Evolutionary conservation across 2,113 vertebrate genomes (phyloP), one percentile per base, ranked within the genome.

Genomic region (Odontophorus gujanensis): DNA sequence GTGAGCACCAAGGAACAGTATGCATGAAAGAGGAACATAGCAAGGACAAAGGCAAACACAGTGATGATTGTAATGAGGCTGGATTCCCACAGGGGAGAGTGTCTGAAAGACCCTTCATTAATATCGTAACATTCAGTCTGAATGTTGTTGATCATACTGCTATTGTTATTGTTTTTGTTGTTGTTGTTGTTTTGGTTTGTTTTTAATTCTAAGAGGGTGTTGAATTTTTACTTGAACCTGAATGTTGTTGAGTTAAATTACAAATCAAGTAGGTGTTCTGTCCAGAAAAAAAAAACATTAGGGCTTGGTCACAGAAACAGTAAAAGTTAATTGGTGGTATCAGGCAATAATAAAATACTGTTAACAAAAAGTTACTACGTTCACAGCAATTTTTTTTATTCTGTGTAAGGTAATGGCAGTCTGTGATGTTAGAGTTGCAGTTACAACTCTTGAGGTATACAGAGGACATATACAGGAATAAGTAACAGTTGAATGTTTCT

Each of bases 21-120:
- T 82, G 47, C 62, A 34, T 81, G 68, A 87, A 89, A 81, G n/a
- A 69, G 73, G 63, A 85, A 28, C 32, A 55, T 62, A 36, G 32
- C 67, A 89, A 91, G 78, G 91, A 65, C 89, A 91, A 76, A 96
- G 53, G 43, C 59, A 91, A 51, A 28, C 55, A 79, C 42, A 72
- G 9, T 9, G 43, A 42, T 84, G 67, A 69, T 83, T 77, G 67
- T 75, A 93, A 92, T 89, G 79, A 79, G 81, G 47, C 45, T 84
- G 28, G 50, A 57, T 68, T 95, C 63, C 51, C 55, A 9, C 62
- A 50, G 81, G 68, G 47, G 28, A 16, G 47, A 28, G 26, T 14
- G 6, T 7, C 36, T 40, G n/a, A 51, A 10, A 32, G 88, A 45
- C 22, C 62, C 6, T 50, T 90, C 7, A 32, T 73, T 93, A 75